Conservation (phyloP, 2,888 invertebrate genomes). For the Ennomos quercinarius region DNA sequence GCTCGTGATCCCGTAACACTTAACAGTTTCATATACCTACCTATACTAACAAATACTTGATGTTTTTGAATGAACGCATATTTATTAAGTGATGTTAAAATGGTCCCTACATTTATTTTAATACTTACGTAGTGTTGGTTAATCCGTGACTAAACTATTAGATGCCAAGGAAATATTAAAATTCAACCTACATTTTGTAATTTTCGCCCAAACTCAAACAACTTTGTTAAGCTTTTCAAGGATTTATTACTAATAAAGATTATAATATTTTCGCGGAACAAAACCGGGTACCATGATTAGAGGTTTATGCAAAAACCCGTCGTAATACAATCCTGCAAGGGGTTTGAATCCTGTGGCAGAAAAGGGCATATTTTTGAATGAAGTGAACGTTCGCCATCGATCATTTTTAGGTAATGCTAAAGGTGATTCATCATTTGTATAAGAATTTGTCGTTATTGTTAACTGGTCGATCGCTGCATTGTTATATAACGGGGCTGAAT, state of each 20-base stretch:
- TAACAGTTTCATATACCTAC: constrained; percentile 11
- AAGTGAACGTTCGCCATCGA: constrained; percentile 64
- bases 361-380: constrained; percentile 40
- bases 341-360: constrained; percentile 64
- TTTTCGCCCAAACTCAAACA: constrained; percentile 29
- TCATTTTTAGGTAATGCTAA: constrained; percentile 58
- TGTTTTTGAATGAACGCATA: too few species aligned
- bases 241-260: constrained; percentile 37
- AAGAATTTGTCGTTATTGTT: constrained; percentile 69
- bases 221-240: constrained; percentile 29
- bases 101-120: too few species aligned
- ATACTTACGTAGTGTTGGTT: constrained; percentile 9
- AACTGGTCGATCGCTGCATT: constrained; percentile 65
- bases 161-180: constrained; percentile 22
- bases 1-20: constrained; percentile 24
- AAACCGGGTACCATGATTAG: constrained; percentile 61
- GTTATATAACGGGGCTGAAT: constrained; percentile 58
- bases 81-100: too few species aligned
- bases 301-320: constrained; percentile 72
- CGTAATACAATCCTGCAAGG: constrained; percentile 77
- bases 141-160: constrained; percentile 13
- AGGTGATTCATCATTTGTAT: constrained; percentile 59
- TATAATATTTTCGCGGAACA: constrained; percentile 53
- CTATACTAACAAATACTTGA: neutral
- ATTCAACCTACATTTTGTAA: constrained; percentile 26